A percentile compares a stretch with the other conserved stretches of the same genome.
These are phyloP conservation scores for Champsocephalus esox DNA, from an alignment of 2,797 vertebrate species.

Conservation along the genomic window DNA sequence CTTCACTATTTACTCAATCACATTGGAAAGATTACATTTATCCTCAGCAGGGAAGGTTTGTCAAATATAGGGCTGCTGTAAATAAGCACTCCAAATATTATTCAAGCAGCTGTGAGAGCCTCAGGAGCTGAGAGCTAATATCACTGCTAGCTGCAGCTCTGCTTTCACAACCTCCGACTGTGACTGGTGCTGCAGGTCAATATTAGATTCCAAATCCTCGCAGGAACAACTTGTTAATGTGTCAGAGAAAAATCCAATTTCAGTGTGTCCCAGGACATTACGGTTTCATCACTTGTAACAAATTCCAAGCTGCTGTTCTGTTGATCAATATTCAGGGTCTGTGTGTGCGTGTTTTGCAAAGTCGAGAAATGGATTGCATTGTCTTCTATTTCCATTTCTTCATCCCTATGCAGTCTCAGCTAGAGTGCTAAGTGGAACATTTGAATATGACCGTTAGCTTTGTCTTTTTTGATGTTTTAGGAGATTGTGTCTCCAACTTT, in stretches of 20 bases:
- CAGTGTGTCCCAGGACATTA: constrained; percentile 29
- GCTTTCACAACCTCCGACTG: constrained; percentile 49
- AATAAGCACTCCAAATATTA: constrained; percentile 75
- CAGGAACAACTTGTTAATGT: constrained; percentile 56
- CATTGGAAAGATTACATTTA: constrained; percentile 60
- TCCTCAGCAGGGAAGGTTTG: constrained; percentile 45
- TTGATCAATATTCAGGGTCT: constrained; percentile 58
- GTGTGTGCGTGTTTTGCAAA: constrained; percentile 27
- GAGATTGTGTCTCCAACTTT: neutral
- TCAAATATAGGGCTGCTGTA: constrained; percentile 63
- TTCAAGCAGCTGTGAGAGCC: constrained; percentile 49
- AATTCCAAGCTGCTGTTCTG: constrained; percentile 37
- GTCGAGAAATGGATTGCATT: constrained; percentile 18
- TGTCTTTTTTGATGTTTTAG: neutral
- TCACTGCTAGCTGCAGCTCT: constrained; percentile 41
- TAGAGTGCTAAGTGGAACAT: constrained; percentile 37
- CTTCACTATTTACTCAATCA: constrained; percentile 65
- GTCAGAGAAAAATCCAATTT: constrained; percentile 59
- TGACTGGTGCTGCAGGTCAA: constrained; percentile 49
- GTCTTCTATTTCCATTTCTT: constrained; percentile 42
- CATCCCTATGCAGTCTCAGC: constrained; percentile 15
- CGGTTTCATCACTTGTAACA: constrained; percentile 43
- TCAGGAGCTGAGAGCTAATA: constrained; percentile 62
- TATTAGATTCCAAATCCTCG: constrained; percentile 40
- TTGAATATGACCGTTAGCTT: constrained; percentile 42